These are phyloP conservation scores for Gymnothorax reevesii DNA, from an alignment of 2,797 vertebrate species.

Conservation along the genomic window DNA sequence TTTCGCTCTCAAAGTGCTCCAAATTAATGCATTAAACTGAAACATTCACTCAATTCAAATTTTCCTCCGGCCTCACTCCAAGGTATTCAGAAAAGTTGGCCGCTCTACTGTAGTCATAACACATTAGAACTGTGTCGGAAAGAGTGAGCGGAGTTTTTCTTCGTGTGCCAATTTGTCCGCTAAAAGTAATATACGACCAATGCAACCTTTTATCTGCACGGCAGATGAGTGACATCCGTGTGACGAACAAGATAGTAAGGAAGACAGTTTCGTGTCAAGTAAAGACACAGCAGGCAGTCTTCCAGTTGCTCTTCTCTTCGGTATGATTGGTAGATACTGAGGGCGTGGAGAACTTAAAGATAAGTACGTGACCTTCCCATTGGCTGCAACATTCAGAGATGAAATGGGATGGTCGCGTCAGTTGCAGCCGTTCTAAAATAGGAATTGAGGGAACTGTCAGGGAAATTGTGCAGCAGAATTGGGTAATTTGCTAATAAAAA, in stretches of 20 bases:
- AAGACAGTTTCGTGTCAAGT: background rate
- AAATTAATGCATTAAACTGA: too few species aligned
- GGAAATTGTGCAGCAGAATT: background rate
- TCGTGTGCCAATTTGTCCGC: background rate
- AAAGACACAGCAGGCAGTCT: background rate
- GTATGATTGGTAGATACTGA: slow-evolving; percentile 30
- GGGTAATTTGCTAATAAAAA: slow-evolving; percentile 32
- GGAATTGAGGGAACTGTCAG: slow-evolving; percentile 1
- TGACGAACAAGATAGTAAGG: background rate
- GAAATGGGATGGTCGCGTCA: slow-evolving; percentile 8
- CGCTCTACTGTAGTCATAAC: background rate
- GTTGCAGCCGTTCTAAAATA: background rate
- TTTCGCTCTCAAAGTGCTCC: too few species aligned
- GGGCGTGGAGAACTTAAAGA: slow-evolving; percentile 13
- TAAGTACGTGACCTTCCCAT: background rate
- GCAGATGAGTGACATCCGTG: background rate
- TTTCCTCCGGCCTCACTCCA: too few species aligned
- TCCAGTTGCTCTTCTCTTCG: background rate
- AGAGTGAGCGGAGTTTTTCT: background rate
- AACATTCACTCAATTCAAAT: too few species aligned
- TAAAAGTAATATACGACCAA: background rate
- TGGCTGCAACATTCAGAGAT: background rate
- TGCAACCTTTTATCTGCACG: background rate
- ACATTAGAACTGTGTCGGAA: background rate
- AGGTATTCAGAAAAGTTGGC: too few species aligned